Evolutionary conservation across 2,797 vertebrate species (phyloP), one percentile per base, ranked within the genome.

Genomic region (Calcarius lapponicus): DNA sequence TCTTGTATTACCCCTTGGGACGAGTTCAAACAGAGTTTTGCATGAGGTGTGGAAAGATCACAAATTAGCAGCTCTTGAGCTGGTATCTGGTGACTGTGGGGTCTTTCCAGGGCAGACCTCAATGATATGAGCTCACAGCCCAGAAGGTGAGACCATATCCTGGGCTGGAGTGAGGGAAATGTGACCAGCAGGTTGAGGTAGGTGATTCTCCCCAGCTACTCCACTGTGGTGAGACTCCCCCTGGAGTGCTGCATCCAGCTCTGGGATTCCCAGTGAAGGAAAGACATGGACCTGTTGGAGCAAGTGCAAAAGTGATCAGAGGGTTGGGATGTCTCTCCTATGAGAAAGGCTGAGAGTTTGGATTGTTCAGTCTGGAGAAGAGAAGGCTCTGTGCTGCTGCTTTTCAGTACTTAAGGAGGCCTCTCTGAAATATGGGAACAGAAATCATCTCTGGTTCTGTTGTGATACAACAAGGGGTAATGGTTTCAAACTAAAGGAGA

Each of bases 221-320:
- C 10, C 21, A 1, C n/a, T 17, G 4, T 26, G 12, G 13, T 56
- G 61, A 82, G 42, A 24, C 24, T 17, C 15, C 34, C 19, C 10
- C 26, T 57, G 47, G 1, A 47, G 57, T 38, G 3, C 38, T 56
- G n/a, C 3, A 0, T 75, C 10, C 69, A 71, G 20, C 57, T 61
- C 31, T 3, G 8, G 17, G 3, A 6, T 6, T 47, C 20, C 26
- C 26, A 54, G 6, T 6, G 17, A 10, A 43, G 13, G 13, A 64
- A 45, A 9, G 25, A 28, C 13, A 5, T 6, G 29, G 32, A 34
- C 22, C 25, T 0, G 0, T 10, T 34, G 7, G 11, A 65, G 9
- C 0, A 0, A 17, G 9, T 4, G 7, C 47, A 11, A 7, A 83
- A 28, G 21, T 47, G 11, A 5, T 70, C 9, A 13, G 31, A 21